Evolutionary conservation across 2,113 vertebrate species (phyloP).

Genomic region (Gadus chalcogrammus): DNA sequence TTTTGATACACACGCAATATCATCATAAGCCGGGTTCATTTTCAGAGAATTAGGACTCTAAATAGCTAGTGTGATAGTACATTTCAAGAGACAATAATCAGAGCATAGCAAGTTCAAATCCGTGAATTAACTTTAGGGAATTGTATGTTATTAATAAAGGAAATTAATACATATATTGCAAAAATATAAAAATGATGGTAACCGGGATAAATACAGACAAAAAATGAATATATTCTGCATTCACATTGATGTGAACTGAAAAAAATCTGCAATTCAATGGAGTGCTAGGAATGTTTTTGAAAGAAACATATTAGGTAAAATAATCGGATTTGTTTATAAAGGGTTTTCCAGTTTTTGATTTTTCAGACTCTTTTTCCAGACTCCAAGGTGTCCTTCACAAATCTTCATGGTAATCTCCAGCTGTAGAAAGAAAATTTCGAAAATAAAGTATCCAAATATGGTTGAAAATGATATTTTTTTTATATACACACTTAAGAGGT

Average conservation of each 20-base stretch:
- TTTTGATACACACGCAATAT: conserved; percentile 27
- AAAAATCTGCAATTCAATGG: not conserved
- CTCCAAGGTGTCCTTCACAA: conserved; percentile 44
- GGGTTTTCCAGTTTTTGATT: not conserved
- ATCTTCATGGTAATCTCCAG: conserved; percentile 52
- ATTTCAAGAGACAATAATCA: no score
- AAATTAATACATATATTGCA: no score
- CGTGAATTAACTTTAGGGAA: no score
- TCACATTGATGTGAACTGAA: not conserved
- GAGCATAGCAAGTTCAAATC: no score
- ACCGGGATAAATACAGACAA: not conserved
- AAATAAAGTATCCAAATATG: not conserved
- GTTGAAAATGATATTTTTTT: not conserved
- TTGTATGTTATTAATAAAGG: no score
- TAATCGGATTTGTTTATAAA: not conserved
- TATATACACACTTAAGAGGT: no score
- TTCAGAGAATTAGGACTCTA: no score
- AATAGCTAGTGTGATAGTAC: no score
- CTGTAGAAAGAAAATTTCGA: conserved; percentile 43
- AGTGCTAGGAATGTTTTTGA: not conserved
- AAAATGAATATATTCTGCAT: not conserved
- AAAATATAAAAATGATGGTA: not conserved
- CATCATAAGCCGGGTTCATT: conserved; percentile 13
- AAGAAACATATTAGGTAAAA: not conserved
- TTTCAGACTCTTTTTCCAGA: no score